These are phyloP conservation scores for Ariopsis seemanni DNA, from an alignment of 2,113 vertebrate species.

Conservation along the genomic window DNA sequence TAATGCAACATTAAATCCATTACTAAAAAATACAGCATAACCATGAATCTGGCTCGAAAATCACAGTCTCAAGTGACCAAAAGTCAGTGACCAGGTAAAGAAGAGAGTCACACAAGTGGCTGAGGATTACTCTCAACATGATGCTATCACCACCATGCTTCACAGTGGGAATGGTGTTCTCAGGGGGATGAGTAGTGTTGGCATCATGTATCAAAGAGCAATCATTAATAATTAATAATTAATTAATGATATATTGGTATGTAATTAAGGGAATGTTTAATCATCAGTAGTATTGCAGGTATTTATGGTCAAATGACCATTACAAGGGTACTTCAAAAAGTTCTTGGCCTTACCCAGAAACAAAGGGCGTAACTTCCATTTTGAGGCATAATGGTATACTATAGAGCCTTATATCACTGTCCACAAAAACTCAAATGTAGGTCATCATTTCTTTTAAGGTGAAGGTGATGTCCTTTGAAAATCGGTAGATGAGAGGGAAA, in stretches of 20 bases:
- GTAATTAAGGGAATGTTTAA: background rate
- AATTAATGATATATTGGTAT: background rate
- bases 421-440: too few relatives aligned
- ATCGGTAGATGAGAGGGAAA: too few relatives aligned
- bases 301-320: background rate
- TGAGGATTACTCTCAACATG: background rate
- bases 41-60: background rate
- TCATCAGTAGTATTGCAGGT: background rate
- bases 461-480: too few relatives aligned
- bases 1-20: background rate
- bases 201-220: background rate
- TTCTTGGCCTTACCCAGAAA: too few relatives aligned
- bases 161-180: background rate
- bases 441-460: too few relatives aligned
- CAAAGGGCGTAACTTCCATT: too few relatives aligned
- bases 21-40: background rate
- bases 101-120: background rate
- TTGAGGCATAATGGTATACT: too few relatives aligned
- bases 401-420: too few relatives aligned
- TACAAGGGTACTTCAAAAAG: too few relatives aligned
- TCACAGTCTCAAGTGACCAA: too few relatives aligned
- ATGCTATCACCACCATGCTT: background rate
- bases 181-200: background rate
- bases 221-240: background rate
- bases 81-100: background rate